A percentile compares a stretch with the other conserved stretches of the same genome.
phyloP scores from a whole-genome alignment of 2,888 invertebrate species.

The Ophonus ardosiacus region DNA sequence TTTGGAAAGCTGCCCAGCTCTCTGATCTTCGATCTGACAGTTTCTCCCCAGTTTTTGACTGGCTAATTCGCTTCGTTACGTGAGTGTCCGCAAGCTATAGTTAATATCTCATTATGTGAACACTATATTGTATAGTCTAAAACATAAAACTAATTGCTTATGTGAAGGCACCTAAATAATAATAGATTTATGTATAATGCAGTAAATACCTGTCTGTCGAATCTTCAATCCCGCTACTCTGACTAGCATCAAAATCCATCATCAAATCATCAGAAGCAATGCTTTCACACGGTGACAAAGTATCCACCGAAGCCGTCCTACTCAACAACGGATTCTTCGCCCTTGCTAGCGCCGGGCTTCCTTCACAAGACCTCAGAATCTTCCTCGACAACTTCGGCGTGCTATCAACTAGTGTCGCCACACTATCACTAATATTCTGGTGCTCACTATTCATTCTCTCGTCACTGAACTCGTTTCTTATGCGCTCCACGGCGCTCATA shows the following conservation, averaged over 20 bases:
- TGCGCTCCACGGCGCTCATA: constrained; percentile 66
- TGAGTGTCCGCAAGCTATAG: too few relatives aligned
- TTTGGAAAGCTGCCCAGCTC: too few relatives aligned
- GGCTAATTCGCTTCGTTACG: too few relatives aligned
- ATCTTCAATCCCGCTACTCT: constrained; percentile 76
- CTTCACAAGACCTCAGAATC: constrained; percentile 74
- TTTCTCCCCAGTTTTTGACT: too few relatives aligned
- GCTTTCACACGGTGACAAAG: constrained; percentile 89
- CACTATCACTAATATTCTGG: constrained; percentile 72
- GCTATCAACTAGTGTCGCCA: constrained; percentile 71
- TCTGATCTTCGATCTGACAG: too few relatives aligned
- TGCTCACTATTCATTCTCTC: constrained; percentile 65
- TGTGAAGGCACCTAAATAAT: too few relatives aligned
- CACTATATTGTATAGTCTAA: too few relatives aligned
- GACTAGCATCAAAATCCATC: constrained; percentile 86
- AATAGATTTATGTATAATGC: too few relatives aligned
- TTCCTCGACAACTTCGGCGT: constrained; percentile 73
- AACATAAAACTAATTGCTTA: too few relatives aligned
- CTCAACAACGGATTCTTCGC: constrained; percentile 76
- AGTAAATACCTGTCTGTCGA: constrained; percentile 75
- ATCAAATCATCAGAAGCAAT: constrained; percentile 92
- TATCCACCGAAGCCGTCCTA: constrained; percentile 86
- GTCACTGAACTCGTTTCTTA: constrained; percentile 34
- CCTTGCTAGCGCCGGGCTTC: constrained; percentile 72
- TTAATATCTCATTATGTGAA: too few relatives aligned